Base-by-base conservation (phyloP, 2,888 invertebrate species). In the Chalcosyrphus nemorum region DNA sequence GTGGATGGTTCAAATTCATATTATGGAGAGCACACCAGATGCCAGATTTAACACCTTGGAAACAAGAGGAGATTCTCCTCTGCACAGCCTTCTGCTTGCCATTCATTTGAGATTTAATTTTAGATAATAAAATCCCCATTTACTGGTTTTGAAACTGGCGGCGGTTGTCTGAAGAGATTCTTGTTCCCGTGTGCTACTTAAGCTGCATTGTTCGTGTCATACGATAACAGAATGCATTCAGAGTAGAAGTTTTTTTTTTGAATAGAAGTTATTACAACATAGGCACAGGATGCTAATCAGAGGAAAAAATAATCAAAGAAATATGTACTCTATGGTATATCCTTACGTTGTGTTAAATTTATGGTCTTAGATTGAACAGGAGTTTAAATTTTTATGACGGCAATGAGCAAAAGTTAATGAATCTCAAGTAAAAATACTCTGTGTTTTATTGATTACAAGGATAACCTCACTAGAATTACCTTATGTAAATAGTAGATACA, bases 71-170 rank as follows among this genome's bases (percentile, higher is more conserved):
- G 27, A 65, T 57, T 74, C 74, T 84, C 74, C 61, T 65, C 27
- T 56, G 27, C 59, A 41, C 27, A 41, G 35, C 72, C 7, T 56
- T 65, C n/a, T 50, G 56, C 38, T 61, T 68, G 70, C 68, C 80
- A 84, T 84, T 59, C 75, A 80, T 70, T 45, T 65, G 43, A 84
- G 84, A 84, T 84, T 84, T 84, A 84, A 84, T 84, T 84, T 84
- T 75, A 84, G 84, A 84, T 84, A 84, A 80, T 84, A 84, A 80
- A 80, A 84, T 84, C 80, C 84, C 84, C 84, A 84, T 84, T n/a
- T 84, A 80, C 84, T 70, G 80, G 80, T 70, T 24, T 80, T 61
- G 68, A 47, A 84, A 74, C 72, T 72, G 78, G 61, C 52, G 80
- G 72, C 52, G 80, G 72, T 80, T 72, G 82, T 61, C 82, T 82